A percentile compares a stretch with the other conserved stretches of the same genome.
These are phyloP conservation scores for Cordylochernes scorpioides DNA, from an alignment of 2,888 invertebrate genomes.

Conservation along the genomic window DNA sequence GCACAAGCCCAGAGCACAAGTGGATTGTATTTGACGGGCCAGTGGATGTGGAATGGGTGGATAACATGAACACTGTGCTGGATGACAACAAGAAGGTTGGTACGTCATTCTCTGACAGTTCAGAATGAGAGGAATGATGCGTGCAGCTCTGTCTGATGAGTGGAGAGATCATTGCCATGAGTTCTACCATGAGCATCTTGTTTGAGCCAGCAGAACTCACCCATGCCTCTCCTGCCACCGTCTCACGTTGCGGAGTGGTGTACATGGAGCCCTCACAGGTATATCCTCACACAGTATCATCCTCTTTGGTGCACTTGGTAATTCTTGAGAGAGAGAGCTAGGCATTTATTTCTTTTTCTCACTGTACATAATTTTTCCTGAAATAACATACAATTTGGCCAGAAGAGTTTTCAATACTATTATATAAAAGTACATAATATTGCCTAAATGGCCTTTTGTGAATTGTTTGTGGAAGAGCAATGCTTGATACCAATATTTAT, in stretches of 20 bases:
- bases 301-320: no score
- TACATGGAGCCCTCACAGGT: slow-evolving; percentile 42
- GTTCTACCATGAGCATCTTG: slow-evolving; percentile 59
- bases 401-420: no score
- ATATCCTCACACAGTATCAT: no score
- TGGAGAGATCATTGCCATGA: slow-evolving; percentile 77
- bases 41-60: slow-evolving; percentile 66
- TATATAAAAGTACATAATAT: no score
- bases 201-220: slow-evolving; percentile 82
- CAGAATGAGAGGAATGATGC: neutral
- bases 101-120: neutral
- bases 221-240: slow-evolving; percentile 49
- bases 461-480: no score
- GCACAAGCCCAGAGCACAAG: slow-evolving; percentile 44
- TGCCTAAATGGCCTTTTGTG: no score
- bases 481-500: no score
- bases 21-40: slow-evolving; percentile 89
- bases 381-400: no score
- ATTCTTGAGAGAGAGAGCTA: no score
- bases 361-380: no score
- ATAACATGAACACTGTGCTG: slow-evolving; percentile 70
- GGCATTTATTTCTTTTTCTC: no score
- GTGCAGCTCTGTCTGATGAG: slow-evolving; percentile 67
- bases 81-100: slow-evolving; percentile 72
- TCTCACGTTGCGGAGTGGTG: slow-evolving; percentile 72